Evolutionary conservation across 2,113 vertebrate species (phyloP), one percentile per base, ranked within the genome.

Genomic region (Pogona vitticeps): DNA sequence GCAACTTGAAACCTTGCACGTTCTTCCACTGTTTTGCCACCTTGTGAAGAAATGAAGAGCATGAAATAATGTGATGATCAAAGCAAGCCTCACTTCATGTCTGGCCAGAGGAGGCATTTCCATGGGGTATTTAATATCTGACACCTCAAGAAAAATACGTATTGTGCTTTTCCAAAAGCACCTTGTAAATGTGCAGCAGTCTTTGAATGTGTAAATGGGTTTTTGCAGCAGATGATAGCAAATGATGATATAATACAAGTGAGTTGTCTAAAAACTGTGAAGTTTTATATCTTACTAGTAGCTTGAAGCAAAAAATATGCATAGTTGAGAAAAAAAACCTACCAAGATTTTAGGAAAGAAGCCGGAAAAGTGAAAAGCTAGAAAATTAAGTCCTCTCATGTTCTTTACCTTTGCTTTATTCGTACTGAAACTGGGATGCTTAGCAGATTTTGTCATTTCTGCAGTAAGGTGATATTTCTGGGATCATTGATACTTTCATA

Each of bases 61-160:
- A 70, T 87, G 1, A 88, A 77, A 31, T 75, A 26, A 52, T 73
- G 18, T 88, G 40, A 70, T 77, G 75, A 14, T 88, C 14, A 83
- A n/a, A 2, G 1, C 20, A 86, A 88, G 87, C 3, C 31, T 81
- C 14, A 0, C 31, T 86, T 1, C 0, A 33, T 68, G 67, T 12
- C 14, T 52, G 40, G 58, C 70, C n/a, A 65, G 56, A 88, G 58
- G 71, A 36, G 68, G 75, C 8, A 21, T 31, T 87, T 92, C 38
- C 36, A 3, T 31, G 3, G 76, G 6, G 68, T 13, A 18, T 33
- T 72, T 42, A 36, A 17, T 61, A 65, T 90, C 84, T 82, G 76
- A 68, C 85, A 82, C 21, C 28, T n/a, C 10, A 14, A 2, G 12
- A 46, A 70, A 63, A 10, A 26, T 36, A n/a, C n/a, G n/a, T n/a